These are phyloP conservation scores for Hyposoter dolosus DNA, from an alignment of 2,888 invertebrate species.

Conservation along the genomic window DNA sequence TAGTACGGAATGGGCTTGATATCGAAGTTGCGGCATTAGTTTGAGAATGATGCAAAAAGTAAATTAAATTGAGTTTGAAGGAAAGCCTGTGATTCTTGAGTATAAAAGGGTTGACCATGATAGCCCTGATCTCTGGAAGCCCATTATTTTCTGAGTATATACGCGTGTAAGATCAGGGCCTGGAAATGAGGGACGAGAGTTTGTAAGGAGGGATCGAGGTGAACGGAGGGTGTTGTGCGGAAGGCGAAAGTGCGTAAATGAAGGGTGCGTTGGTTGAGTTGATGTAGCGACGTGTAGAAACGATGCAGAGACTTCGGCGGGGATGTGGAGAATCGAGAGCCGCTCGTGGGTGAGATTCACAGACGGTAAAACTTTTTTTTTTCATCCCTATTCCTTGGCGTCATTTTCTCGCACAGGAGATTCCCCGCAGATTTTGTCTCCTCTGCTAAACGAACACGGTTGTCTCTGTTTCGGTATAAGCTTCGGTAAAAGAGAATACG, in stretches of 20 bases:
- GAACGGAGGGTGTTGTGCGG: constrained; percentile 8
- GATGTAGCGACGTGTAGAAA: constrained; percentile 58
- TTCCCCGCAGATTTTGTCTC: constrained; percentile 53
- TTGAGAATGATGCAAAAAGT: not conserved
- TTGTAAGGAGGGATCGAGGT: not conserved
- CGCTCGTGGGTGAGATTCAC: constrained; percentile 48
- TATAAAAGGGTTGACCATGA: not conserved
- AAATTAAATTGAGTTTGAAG: not conserved
- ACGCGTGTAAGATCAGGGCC: constrained; percentile 11
- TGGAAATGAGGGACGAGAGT: too few species aligned
- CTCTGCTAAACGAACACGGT: constrained; percentile 35
- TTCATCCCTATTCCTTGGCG: not conserved
- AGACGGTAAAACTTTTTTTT: not conserved
- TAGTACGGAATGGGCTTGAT: not conserved
- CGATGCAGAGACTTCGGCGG: constrained; percentile 60
- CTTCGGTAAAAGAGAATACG: constrained; percentile 8
- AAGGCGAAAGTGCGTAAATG: constrained; percentile 63
- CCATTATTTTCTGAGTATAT: not conserved
- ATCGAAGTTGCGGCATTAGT: not conserved
- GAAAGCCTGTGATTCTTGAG: not conserved
- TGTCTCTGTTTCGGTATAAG: constrained; percentile 34
- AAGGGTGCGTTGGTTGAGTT: constrained; percentile 20
- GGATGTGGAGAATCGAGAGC: constrained; percentile 42
- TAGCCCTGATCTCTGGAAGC: not conserved
- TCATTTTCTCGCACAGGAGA: constrained; percentile 1